These are phyloP conservation scores for Burhinus oedicnemus DNA, from an alignment of 2,113 vertebrate genomes.

Conservation along the genomic window DNA sequence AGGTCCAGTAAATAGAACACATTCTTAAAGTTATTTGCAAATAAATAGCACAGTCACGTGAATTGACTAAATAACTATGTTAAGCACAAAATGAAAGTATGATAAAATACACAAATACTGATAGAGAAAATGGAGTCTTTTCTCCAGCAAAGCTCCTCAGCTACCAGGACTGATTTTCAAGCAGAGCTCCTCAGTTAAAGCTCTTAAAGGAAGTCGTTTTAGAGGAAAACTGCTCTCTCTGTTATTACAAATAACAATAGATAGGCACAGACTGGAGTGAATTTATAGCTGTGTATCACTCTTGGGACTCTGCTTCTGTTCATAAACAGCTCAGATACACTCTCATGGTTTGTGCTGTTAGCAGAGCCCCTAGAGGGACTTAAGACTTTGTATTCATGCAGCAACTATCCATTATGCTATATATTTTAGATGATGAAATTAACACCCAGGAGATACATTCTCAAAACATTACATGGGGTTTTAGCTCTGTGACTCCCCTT, in stretches of 20 bases:
- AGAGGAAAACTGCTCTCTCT: conserved; percentile 35
- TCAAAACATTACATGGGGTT: conserved; percentile 34
- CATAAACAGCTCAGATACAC: conserved; percentile 68
- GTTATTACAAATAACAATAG: conserved; percentile 65
- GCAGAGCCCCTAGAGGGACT: conserved; percentile 51
- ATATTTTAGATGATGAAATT: conserved; percentile 68
- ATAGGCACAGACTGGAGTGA: conserved; percentile 55
- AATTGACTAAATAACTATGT: background rate
- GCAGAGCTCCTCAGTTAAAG: conserved; percentile 35
- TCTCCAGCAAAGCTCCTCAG: conserved; percentile 10
- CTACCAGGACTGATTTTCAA: conserved; percentile 19
- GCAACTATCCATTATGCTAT: conserved; percentile 58
- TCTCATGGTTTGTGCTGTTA: conserved; percentile 49
- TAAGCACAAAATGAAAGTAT: background rate
- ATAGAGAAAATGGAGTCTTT: conserved; percentile 28
- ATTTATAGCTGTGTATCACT: conserved; percentile 56
- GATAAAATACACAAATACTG: background rate
- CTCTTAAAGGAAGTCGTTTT: conserved; percentile 31
- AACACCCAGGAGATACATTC: conserved; percentile 57
- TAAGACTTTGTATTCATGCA: conserved; percentile 54
- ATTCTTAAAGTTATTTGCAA: background rate
- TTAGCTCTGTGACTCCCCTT: conserved; percentile 29
- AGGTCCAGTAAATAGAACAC: background rate
- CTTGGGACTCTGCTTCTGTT: conserved; percentile 55
- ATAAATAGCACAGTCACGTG: background rate